Base-by-base conservation (phyloP, 2,797 vertebrate genomes). In the Clarias pachynema region DNA sequence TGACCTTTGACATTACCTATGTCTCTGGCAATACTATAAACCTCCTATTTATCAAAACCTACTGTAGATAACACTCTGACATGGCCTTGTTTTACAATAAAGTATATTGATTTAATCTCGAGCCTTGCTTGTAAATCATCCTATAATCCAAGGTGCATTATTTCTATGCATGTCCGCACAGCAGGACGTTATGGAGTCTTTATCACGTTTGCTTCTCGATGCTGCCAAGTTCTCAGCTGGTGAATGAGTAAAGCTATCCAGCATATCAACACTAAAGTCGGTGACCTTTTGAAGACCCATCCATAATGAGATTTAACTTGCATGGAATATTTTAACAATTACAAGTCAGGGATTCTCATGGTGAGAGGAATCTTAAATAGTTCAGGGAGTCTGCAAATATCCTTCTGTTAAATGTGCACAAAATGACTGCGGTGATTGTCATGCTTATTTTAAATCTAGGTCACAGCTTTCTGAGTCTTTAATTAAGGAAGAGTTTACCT, bases 61-160 rank as follows among this genome's bases (percentile, higher is more conserved):
- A 34, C 34, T 34, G 34, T 34, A 93, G 93, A 94, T 92, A 94
- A 93, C 87, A 90, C 89, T 88, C 20, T 16, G 34, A 68, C 40
- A 87, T 90, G 84, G 88, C 89, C 87, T 91, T 91, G 90, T 92
- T 93, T 92, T 92, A 91, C 88, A 81, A 40, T 86, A 85, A 82
- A 82, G 87, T 89, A 91, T 91, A 93, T 92, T 86, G 89, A 93
- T 92, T 94, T 92, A 92, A 93, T 94, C 90, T 90, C 81, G 86
- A 89, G 81, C 49, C 90, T 89, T 89, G 90, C 91, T 91, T 91
- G 82, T 93, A 93, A 91, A 91, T 92, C 92, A 94, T 94, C 88
- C 92, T 26, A 92, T 93, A 93, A 94, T 93, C 94, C 93, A 89
- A 89, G n/a, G 66, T 89, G 86, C 87, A 90, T 94, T 93, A 93